Percentiles rank a stretch among this genome's conserved stretches.
Conservation (phyloP, 1,140 invertebrate genomes). For the Zaprionus capensis region DNA sequence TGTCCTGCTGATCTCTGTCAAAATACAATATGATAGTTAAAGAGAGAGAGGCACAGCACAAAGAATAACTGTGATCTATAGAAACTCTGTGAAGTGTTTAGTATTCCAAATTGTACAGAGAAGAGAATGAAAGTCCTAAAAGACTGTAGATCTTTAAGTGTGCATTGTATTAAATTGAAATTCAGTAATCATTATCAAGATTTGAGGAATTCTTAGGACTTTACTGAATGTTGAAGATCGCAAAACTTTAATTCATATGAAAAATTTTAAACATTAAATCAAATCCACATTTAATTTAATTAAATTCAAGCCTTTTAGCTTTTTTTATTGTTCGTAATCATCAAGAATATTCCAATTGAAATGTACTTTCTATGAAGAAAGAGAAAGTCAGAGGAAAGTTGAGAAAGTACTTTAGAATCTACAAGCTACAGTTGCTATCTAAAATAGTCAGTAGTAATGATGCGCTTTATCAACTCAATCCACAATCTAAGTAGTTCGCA, state of each 20-base stretch:
- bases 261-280: no score
- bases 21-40: background rate
- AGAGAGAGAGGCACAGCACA: background rate
- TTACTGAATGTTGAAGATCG: no score
- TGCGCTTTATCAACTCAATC: background rate
- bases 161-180: background rate
- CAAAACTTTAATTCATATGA: background rate
- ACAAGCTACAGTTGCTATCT: background rate
- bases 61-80: background rate
- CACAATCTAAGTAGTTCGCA: background rate
- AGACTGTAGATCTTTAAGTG: background rate
- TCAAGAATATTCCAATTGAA: no score
- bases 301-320: accelerated
- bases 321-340: no score
- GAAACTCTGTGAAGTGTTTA: background rate
- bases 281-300: no score
- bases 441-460: background rate
- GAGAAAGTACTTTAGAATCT: background rate
- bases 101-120: background rate
- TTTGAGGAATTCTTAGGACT: no score
- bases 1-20: conserved; percentile 42
- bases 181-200: no score
- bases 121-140: background rate
- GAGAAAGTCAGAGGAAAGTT: background rate
- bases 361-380: background rate